Conservation (phyloP, 92 coral and sea anemone genomes). For the Heteractis magnifica region DNA sequence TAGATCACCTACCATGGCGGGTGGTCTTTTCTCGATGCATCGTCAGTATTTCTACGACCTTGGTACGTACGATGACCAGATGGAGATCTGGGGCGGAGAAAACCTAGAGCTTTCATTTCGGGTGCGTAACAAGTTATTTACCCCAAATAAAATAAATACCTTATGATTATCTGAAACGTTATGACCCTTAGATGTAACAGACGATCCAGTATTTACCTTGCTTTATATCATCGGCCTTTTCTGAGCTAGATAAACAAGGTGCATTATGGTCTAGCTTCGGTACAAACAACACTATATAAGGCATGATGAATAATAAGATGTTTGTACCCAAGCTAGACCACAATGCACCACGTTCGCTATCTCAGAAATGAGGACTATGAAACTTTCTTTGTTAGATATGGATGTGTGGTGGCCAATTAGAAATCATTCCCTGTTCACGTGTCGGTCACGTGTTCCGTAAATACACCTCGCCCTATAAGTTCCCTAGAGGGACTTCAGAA, state of each 20-base stretch:
- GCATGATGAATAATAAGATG: too few species aligned
- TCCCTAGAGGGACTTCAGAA: slow-evolving; percentile 71
- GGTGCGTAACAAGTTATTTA: slow-evolving; percentile 24
- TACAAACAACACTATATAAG: too few species aligned
- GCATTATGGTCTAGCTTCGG: too few species aligned
- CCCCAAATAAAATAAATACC: neutral
- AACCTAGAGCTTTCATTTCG: slow-evolving; percentile 73
- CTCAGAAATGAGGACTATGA: neutral
- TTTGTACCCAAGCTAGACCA: neutral
- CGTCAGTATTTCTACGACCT: slow-evolving; percentile 82
- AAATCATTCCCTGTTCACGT: slow-evolving; percentile 85
- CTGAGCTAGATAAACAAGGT: too few species aligned
- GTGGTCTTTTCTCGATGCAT: slow-evolving; percentile 79
- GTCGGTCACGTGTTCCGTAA: slow-evolving; percentile 94
- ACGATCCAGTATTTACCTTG: too few species aligned
- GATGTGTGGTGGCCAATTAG: slow-evolving; percentile 92
- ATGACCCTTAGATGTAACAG: neutral
- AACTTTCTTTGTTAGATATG: slow-evolving; percentile 49
- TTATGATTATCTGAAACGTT: neutral
- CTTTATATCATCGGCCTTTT: too few species aligned
- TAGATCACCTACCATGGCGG: slow-evolving; percentile 91
- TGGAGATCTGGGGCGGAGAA: slow-evolving; percentile 87
- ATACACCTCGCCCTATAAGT: slow-evolving; percentile 83
- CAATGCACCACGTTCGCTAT: neutral
- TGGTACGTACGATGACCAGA: slow-evolving; percentile 74